Conservation (phyloP, 2,888 invertebrate genomes). For the Nebria brevicollis region DNA sequence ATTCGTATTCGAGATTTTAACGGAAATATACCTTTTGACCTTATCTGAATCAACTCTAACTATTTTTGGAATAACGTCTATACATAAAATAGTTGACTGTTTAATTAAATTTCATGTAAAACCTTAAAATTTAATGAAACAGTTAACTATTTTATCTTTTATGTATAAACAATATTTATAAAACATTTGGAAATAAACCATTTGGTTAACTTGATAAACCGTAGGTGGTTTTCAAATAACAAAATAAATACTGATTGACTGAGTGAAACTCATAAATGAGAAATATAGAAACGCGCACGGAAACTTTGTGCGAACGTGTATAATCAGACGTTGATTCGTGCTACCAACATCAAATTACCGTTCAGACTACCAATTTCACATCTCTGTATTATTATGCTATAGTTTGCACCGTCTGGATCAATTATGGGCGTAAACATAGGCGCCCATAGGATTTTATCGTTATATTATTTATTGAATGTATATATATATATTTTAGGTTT, state of each 20-base stretch:
- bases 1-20: too few relatives aligned
- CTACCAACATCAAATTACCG: neutral
- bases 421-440: neutral
- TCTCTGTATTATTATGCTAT: neutral
- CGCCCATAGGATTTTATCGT: too few relatives aligned
- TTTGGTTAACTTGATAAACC: neutral
- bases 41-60: too few relatives aligned
- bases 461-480: too few relatives aligned
- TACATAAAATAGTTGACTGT: too few relatives aligned
- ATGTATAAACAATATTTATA: neutral
- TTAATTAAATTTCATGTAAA: too few relatives aligned
- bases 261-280: neutral
- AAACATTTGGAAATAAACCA: neutral
- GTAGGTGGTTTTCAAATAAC: slow-evolving; percentile 8
- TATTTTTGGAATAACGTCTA: too few relatives aligned
- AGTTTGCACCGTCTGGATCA: neutral
- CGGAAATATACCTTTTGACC: too few relatives aligned
- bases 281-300: neutral
- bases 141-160: neutral
- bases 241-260: neutral
- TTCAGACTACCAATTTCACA: neutral
- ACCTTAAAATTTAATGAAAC: neutral
- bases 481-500: too few relatives aligned
- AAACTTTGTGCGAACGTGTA: neutral
- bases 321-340: neutral